Evolutionary conservation across 2,113 vertebrate genomes (phyloP).

Genomic region (Strix aluco): DNA sequence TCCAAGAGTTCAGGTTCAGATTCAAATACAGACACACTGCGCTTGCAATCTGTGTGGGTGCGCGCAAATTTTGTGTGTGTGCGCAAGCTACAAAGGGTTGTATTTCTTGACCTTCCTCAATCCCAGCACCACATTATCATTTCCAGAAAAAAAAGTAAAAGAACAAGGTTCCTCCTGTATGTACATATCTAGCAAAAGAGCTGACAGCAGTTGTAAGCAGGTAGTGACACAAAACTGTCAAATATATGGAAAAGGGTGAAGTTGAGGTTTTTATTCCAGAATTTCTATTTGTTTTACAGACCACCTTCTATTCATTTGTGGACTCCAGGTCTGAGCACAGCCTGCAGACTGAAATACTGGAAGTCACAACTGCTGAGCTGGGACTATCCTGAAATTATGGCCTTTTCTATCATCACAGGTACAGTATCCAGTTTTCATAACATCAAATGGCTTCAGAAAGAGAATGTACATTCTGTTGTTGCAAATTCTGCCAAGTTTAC

Average conservation of each 20-base stretch:
- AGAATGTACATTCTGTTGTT: background rate
- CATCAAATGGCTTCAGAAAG: background rate
- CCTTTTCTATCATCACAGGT: background rate
- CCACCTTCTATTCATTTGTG: background rate
- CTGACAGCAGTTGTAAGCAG: background rate
- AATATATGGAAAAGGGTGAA: background rate
- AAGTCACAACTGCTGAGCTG: background rate
- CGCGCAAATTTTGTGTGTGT: rapidly evolving
- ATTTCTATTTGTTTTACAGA: background rate
- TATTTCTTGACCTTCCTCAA: background rate
- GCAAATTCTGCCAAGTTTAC: conserved; percentile 31
- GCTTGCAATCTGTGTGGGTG: background rate
- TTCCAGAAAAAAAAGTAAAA: background rate
- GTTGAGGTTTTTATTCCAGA: background rate
- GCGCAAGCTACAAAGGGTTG: background rate
- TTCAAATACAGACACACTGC: background rate
- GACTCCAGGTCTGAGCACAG: background rate
- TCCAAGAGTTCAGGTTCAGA: background rate
- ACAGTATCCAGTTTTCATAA: conserved; percentile 9
- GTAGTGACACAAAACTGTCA: background rate
- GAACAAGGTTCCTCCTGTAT: background rate
- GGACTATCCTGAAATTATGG: background rate
- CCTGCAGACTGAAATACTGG: background rate
- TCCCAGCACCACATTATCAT: rapidly evolving
- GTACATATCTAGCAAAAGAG: background rate